These are phyloP conservation scores for Brachyptera putata DNA, from an alignment of 2,888 invertebrate species.

Conservation along the genomic window DNA sequence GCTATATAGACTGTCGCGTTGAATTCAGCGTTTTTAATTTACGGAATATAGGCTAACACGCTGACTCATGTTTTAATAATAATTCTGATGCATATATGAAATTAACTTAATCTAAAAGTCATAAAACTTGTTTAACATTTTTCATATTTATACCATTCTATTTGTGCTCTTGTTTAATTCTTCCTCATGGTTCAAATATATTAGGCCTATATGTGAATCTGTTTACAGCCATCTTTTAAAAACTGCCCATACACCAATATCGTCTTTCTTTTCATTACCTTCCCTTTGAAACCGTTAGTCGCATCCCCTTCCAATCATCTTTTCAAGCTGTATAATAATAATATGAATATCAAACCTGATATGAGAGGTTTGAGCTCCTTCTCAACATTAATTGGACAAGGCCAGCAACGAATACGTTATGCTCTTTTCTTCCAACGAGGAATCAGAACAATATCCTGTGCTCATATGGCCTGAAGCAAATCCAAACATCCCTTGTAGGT, in stretches of 20 bases:
- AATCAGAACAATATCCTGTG: constrained; percentile 12
- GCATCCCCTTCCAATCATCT: constrained; percentile 18
- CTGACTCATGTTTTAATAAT: constrained; percentile 7
- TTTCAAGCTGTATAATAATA: neutral
- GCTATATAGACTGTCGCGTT: neutral
- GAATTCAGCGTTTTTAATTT: neutral
- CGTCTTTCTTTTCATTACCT: constrained; percentile 15
- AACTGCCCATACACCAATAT: no score
- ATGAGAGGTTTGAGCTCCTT: constrained; percentile 9
- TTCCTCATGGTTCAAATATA: no score
- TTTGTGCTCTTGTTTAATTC: neutral
- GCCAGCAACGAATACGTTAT: neutral
- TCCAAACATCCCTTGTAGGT: neutral
- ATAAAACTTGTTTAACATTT: neutral
- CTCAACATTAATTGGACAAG: constrained; percentile 5
- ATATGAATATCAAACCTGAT: constrained; percentile 21
- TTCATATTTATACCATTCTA: neutral
- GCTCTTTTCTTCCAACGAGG: neutral
- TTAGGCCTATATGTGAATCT: no score
- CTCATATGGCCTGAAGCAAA: neutral
- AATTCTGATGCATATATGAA: constrained; percentile 5
- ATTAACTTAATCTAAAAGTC: constrained; percentile 3
- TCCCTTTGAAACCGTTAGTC: constrained; percentile 3
- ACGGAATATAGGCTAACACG: neutral
- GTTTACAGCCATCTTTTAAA: constrained; percentile 3